A percentile compares a stretch with the other conserved stretches of the same genome.
These are phyloP conservation scores for Cremastobaeus sp. DNA, from an alignment of 2,888 invertebrate species.

Conservation along the genomic window DNA sequence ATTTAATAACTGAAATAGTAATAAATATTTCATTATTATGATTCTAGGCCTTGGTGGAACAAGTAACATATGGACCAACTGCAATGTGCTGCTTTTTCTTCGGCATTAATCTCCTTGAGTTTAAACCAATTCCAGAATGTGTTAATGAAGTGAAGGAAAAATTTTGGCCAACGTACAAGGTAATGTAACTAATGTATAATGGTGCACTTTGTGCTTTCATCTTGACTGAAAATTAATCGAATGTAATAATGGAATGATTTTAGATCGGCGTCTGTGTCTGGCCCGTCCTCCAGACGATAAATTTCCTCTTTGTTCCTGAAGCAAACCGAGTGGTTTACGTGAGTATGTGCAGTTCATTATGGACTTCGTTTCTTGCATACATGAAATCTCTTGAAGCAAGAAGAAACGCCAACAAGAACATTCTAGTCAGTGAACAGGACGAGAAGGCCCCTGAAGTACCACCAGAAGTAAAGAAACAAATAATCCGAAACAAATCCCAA, in stretches of 20 bases:
- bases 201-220: constrained; percentile 57
- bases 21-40: not conserved
- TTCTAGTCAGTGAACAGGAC: not conserved
- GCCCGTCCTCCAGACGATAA: constrained; percentile 86
- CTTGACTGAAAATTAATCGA: no score
- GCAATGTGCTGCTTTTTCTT: constrained; percentile 89
- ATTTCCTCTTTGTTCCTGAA: constrained; percentile 85
- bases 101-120: constrained; percentile 86
- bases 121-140: constrained; percentile 83
- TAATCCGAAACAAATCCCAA: constrained; percentile 32
- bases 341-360: constrained; percentile 85
- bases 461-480: constrained; percentile 35
- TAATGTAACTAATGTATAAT: constrained; percentile 72
- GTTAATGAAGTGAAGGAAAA: constrained; percentile 85
- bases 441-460: constrained; percentile 29
- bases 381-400: constrained; percentile 83
- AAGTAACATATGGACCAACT: constrained; percentile 86
- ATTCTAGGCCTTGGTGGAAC: constrained; percentile 84
- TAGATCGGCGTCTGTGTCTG: constrained; percentile 85
- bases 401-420: constrained; percentile 23
- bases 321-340: constrained; percentile 86
- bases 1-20: not conserved
- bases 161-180: constrained; percentile 87
- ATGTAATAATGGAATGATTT: no score
- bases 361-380: constrained; percentile 88